Evolutionary conservation across 2,113 vertebrate genomes (phyloP), one percentile per base, ranked within the genome.

Genomic region (Nicator chloris): DNA sequence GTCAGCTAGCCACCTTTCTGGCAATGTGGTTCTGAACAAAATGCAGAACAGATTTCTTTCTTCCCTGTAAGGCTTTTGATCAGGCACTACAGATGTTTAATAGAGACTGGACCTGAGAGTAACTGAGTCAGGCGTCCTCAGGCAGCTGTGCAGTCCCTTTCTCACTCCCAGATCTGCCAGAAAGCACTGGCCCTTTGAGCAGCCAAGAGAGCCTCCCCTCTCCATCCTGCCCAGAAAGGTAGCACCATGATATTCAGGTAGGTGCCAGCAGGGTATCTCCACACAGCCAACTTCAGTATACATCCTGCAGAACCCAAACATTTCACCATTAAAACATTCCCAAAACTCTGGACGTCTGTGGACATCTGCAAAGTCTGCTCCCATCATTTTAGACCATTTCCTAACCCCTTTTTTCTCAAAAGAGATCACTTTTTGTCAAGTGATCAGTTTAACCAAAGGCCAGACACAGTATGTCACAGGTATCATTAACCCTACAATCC

Each of bases 341-440:
- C 7, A 2, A 73, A 82, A 79, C 7, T 54, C 45, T 22, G 10
- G 66, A 6, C 23, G 31, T 28, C 6, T 54, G 11, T 0, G 0
- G 39, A 63, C 14, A 27, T 79, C 33, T 26, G 18, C 51, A 61
- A 42, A 73, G 75, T 17, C 54, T 60, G 11, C 21, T 61, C 15
- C 9, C 10, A 27, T 30, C 2, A 5, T 31, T 37, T n/a, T n/a
- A 39, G 54, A 70, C 4, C 1, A 5, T 30, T 69, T 35, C 21
- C 30, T 39, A 24, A 31, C 33, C 23, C 11, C 2, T 30, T 80
- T 44, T 40, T 15, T 31, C 20, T 18, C n/a, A 64, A 65, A 73
- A 77, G 12, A 59, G 68, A 45, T 28, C 24, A 10, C 10, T 47
- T 80, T 50, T 42, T 60, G 35, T 39, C 2, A 4, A 72, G 26